A percentile compares a stretch with the other conserved stretches of the same genome.
These are phyloP conservation scores for Platycheirus rosarum DNA, from an alignment of 2,888 invertebrate genomes.

Conservation along the genomic window DNA sequence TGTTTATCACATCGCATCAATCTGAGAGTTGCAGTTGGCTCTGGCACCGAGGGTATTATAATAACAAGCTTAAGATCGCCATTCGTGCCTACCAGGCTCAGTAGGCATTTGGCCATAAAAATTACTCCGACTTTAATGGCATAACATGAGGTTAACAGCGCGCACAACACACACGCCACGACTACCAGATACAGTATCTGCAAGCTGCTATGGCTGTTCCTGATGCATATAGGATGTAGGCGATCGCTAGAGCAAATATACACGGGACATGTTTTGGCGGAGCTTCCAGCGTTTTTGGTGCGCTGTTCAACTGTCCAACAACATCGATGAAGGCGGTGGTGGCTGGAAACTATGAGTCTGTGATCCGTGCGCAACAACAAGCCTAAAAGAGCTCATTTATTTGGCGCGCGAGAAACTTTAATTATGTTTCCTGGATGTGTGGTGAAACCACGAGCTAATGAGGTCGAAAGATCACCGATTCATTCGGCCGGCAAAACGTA, in stretches of 20 bases:
- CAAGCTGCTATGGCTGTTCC: not conserved
- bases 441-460: conserved; percentile 69
- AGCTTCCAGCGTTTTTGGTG: conserved; percentile 32
- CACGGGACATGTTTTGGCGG: conserved; percentile 47
- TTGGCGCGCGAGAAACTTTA: conserved; percentile 65
- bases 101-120: conserved; percentile 69
- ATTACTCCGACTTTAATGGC: conserved; percentile 68
- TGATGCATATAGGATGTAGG: conserved; percentile 45
- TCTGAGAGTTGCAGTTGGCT: conserved; percentile 23
- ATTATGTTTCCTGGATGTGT: conserved; percentile 72
- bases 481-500: conserved; percentile 38
- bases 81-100: conserved; percentile 50
- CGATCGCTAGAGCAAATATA: conserved; percentile 49
- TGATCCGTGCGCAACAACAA: conserved; percentile 33
- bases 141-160: conserved; percentile 70
- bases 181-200: conserved; percentile 35
- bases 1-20: conserved; percentile 67
- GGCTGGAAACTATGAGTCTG: conserved; percentile 6
- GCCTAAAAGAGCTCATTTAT: conserved; percentile 58
- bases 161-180: conserved; percentile 66
- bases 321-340: conserved; percentile 43
- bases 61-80: conserved; percentile 5
- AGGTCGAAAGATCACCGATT: conserved; percentile 72
- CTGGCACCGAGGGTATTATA: not conserved
- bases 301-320: conserved; percentile 12